These are phyloP conservation scores for Tychaedon coryphoeus DNA, from an alignment of 2,113 vertebrate species.

Conservation along the genomic window DNA sequence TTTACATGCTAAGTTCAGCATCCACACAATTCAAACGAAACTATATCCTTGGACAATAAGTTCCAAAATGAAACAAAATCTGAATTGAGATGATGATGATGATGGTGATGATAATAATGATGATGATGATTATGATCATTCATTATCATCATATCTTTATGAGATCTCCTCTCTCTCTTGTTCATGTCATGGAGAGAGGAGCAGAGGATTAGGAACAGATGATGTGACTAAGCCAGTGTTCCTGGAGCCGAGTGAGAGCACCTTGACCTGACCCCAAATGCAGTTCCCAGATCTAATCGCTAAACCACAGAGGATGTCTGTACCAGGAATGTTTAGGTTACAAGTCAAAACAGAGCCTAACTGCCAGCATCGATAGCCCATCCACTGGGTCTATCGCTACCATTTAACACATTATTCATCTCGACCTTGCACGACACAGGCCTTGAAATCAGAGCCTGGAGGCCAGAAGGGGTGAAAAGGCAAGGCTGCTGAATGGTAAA, in stretches of 20 bases:
- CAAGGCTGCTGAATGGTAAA: background rate
- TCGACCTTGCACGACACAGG: background rate
- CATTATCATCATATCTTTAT: background rate
- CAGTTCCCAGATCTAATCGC: conserved; percentile 16
- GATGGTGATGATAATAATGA: background rate
- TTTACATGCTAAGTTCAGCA: background rate
- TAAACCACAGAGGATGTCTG: conserved; percentile 46
- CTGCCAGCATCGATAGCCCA: background rate
- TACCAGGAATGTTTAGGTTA: background rate
- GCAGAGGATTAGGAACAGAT: background rate
- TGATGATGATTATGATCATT: background rate
- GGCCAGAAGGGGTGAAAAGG: background rate
- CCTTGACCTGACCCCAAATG: background rate
- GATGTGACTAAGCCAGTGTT: background rate
- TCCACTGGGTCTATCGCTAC: background rate
- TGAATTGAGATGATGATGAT: background rate
- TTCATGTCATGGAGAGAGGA: background rate
- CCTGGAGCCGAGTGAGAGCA: background rate
- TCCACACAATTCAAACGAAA: background rate
- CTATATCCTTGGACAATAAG: background rate
- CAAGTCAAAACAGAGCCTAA: conserved; percentile 33
- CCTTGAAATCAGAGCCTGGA: background rate
- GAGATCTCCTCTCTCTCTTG: background rate
- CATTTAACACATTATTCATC: conserved; percentile 11
- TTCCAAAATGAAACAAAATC: background rate